Percentiles rank a stretch among this genome's conserved stretches.
Evolutionary conservation across 1,140 invertebrate species (phyloP).

Genomic region (Araneus ventricosus): DNA sequence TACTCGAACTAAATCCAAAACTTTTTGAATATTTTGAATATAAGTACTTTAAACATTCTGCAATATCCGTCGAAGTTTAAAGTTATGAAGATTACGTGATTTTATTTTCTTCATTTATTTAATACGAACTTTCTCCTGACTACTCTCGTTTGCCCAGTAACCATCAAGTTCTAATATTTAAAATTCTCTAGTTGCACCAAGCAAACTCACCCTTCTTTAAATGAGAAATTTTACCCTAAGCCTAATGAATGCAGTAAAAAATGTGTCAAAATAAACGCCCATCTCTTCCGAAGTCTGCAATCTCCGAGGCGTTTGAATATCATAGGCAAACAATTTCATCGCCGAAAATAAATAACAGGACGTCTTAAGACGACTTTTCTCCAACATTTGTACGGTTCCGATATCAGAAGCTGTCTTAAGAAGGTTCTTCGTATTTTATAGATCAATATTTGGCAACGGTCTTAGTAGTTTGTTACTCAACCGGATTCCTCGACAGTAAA

Average conservation of each 20-base stretch:
- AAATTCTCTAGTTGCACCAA: background rate
- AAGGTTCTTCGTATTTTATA: background rate
- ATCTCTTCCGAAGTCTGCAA: background rate
- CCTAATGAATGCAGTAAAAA: background rate
- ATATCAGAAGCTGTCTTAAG: background rate
- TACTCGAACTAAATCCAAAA: too few relatives aligned
- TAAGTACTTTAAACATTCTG: too few relatives aligned
- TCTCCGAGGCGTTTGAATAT: background rate
- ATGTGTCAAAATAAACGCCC: background rate
- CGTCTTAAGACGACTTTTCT: background rate
- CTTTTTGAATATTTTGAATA: too few relatives aligned
- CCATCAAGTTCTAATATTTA: too few relatives aligned
- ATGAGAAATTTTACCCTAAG: background rate
- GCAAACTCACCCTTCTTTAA: background rate
- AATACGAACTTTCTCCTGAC: too few relatives aligned
- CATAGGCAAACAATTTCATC: constrained; percentile 7
- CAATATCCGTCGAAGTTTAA: too few relatives aligned
- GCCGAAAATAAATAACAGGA: constrained; percentile 21
- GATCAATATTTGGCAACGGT: constrained; percentile 35
- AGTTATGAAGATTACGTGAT: too few relatives aligned
- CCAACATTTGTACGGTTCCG: background rate
- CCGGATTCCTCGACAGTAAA: background rate
- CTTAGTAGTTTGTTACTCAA: constrained; percentile 9
- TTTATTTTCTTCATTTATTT: too few relatives aligned
- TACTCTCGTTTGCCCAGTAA: too few relatives aligned